Conservation (phyloP, 2,113 vertebrate genomes). For the Hymenochirus boettgeri region DNA sequence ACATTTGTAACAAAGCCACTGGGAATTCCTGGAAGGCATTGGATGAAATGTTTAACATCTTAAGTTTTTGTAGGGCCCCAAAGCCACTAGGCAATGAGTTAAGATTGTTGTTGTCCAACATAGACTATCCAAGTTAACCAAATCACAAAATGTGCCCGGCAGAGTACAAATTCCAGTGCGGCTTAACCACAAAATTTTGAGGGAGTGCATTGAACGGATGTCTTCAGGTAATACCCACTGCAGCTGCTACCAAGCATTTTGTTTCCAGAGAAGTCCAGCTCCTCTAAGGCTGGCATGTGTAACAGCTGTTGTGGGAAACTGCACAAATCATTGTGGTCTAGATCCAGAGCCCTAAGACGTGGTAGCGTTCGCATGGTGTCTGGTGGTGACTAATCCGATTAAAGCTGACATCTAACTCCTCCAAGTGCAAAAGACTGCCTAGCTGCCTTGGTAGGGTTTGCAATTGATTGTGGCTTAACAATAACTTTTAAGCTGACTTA, state of each 20-base stretch:
- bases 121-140: constrained; percentile 84
- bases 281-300: constrained; percentile 76
- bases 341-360: constrained; percentile 80
- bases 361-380: constrained; percentile 65
- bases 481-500: constrained; percentile 89
- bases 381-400: constrained; percentile 76
- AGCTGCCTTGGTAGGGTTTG: constrained; percentile 68
- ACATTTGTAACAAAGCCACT: constrained; percentile 69
- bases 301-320: constrained; percentile 79
- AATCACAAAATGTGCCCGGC: constrained; percentile 77
- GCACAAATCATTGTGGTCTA: constrained; percentile 88
- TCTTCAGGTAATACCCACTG: constrained; percentile 68
- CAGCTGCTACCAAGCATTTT: constrained; percentile 58
- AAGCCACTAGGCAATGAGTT: constrained; percentile 70
- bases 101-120: constrained; percentile 87
- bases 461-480: constrained; percentile 89
- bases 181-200: constrained; percentile 94
- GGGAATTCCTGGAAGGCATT: constrained; percentile 84
- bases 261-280: constrained; percentile 94
- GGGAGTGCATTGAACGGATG: constrained; percentile 66
- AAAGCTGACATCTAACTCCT: constrained; percentile 95
- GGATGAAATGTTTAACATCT: constrained; percentile 94
- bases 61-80: constrained; percentile 73
- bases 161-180: constrained; percentile 70
- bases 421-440: constrained; percentile 68